phyloP scores from a whole-genome alignment of 2,888 invertebrate species.

The Minunthozetes semirufus region DNA sequence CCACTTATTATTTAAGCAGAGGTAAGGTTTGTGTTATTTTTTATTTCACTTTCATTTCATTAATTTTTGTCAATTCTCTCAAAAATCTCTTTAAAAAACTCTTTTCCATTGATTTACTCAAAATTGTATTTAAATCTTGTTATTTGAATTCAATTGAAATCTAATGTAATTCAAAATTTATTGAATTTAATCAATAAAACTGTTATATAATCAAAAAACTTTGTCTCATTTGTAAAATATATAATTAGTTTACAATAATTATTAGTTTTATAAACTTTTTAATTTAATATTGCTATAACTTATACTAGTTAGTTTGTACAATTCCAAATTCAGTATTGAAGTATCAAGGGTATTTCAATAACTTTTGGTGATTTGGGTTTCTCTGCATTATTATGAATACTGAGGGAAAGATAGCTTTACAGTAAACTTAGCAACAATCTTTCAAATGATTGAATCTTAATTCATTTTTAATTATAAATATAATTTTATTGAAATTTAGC shows the following conservation, averaged over 20 bases:
- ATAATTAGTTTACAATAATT: too few relatives aligned
- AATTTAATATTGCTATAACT: too few relatives aligned
- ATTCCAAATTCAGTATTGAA: background rate
- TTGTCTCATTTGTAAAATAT: background rate
- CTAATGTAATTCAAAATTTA: background rate
- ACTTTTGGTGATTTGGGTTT: background rate
- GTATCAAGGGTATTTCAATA: background rate
- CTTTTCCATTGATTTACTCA: too few relatives aligned
- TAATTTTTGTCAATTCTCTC: too few relatives aligned
- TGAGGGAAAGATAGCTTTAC: conserved; percentile 6
- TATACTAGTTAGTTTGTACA: too few relatives aligned
- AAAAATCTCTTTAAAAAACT: too few relatives aligned
- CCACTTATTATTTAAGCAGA: background rate
- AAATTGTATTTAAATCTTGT: too few relatives aligned
- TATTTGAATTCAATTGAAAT: background rate
- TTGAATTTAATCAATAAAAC: background rate
- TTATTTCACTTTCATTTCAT: background rate
- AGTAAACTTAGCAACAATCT: background rate
- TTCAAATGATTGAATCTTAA: too few relatives aligned
- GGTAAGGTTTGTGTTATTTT: background rate
- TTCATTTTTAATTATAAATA: too few relatives aligned
- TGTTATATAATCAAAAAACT: background rate
- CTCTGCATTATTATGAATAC: background rate
- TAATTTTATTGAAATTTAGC: too few relatives aligned
- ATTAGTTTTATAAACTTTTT: background rate